Evolutionary conservation across 2,797 vertebrate species (phyloP).

Genomic region (Hyperoplus lanceolatus): DNA sequence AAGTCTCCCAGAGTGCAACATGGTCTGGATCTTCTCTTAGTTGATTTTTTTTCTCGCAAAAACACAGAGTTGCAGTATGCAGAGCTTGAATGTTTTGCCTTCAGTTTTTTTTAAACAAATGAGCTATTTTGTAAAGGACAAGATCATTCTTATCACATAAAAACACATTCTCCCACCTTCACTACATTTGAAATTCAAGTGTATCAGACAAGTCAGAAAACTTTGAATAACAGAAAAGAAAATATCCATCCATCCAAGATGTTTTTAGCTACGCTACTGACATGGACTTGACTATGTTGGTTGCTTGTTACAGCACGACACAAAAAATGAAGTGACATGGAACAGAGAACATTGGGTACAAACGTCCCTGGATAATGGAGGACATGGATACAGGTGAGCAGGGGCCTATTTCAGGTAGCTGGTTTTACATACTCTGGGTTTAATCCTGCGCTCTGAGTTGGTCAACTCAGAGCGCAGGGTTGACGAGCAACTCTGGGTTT

Average conservation of each 20-base stretch:
- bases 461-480: too few species aligned
- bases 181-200: not conserved
- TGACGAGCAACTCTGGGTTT: too few species aligned
- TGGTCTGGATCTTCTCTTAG: slow-evolving; percentile 38
- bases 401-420: too few species aligned
- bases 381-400: too few species aligned
- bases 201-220: not conserved
- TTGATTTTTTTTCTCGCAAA: slow-evolving; percentile 20
- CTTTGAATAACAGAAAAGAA: not conserved
- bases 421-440: too few species aligned
- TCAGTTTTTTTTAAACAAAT: not conserved
- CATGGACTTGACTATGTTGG: not conserved
- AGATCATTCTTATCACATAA: not conserved
- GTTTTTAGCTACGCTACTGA: not conserved
- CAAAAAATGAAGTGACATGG: too few species aligned
- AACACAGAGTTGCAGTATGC: slow-evolving; percentile 19
- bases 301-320: not conserved
- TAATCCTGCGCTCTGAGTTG: too few species aligned
- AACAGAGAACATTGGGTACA: too few species aligned
- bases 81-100: not conserved
- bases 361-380: too few species aligned
- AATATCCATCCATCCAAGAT: not conserved
- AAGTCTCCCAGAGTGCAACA: slow-evolving; percentile 51
- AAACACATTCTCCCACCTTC: not conserved
- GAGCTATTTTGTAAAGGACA: not conserved